Percentiles rank a stretch among this genome's conserved stretches.
Evolutionary conservation across 35 echinoderm and acorn worm species (phyloP).

Genomic region (Nesometra sesokonis): DNA sequence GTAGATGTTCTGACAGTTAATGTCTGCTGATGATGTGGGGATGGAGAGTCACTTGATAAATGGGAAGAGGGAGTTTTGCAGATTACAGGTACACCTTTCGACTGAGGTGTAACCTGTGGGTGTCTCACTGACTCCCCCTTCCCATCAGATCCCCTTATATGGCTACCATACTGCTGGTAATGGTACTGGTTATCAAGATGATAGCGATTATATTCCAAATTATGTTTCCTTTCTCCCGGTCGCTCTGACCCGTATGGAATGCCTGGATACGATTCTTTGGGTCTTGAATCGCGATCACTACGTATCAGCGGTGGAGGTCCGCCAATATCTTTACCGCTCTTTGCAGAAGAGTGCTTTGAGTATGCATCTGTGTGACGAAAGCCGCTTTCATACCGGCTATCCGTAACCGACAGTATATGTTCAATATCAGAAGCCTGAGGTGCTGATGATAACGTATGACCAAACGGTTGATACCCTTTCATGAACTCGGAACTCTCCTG

Average conservation of each 20-base stretch:
- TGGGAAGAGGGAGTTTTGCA: conserved; percentile 61
- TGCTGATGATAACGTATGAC: conserved; percentile 31
- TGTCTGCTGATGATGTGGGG: conserved; percentile 31
- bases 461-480: conserved; percentile 81
- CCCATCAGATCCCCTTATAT: not conserved
- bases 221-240: not conserved
- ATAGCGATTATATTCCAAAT: not conserved
- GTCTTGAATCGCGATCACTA: not conserved
- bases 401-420: not conserved
- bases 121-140: not conserved
- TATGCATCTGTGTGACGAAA: not conserved
- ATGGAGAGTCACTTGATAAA: conserved; percentile 51
- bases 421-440: not conserved
- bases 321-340: not conserved
- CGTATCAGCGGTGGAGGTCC: not conserved
- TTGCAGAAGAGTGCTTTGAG: not conserved
- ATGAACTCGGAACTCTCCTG: conserved; percentile 21
- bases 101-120: not conserved
- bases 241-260: not conserved
- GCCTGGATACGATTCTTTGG: not conserved
- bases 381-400: not conserved
- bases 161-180: not conserved
- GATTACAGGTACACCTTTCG: not conserved
- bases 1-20: conserved; percentile 17
- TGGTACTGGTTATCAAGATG: not conserved